Percentiles rank a stretch among this genome's conserved stretches.
Evolutionary conservation across 2,797 vertebrate species (phyloP).

Genomic region (Leptatherina wallacei): DNA sequence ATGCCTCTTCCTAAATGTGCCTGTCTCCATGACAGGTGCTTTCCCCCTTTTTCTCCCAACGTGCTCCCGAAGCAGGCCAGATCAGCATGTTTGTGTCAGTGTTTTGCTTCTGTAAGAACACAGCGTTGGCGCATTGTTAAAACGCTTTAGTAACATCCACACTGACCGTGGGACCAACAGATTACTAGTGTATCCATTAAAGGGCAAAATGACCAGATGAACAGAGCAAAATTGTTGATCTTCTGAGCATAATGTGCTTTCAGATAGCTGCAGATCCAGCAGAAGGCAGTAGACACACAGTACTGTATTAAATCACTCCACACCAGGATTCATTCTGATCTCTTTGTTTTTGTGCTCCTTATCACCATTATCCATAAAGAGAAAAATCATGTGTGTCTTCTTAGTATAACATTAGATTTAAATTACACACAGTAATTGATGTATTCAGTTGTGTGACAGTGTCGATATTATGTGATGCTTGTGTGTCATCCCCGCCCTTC

Average conservation of each 20-base stretch:
- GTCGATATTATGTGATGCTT: slow-evolving; percentile 75
- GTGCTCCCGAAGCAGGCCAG: slow-evolving; percentile 35
- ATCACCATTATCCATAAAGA: slow-evolving; percentile 52
- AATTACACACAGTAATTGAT: slow-evolving; percentile 57
- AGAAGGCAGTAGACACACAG: slow-evolving; percentile 42
- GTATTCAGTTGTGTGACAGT: slow-evolving; percentile 74
- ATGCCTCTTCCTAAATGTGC: slow-evolving; percentile 23
- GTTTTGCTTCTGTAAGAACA: slow-evolving; percentile 68
- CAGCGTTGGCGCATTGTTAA: slow-evolving; percentile 41
- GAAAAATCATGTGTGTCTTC: slow-evolving; percentile 63
- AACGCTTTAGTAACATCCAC: slow-evolving; percentile 52
- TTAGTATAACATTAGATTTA: slow-evolving; percentile 76
- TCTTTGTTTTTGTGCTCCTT: slow-evolving; percentile 64
- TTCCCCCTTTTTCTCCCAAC: neutral
- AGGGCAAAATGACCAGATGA: slow-evolving; percentile 25
- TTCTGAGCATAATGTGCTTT: slow-evolving; percentile 30
- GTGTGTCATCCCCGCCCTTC: slow-evolving; percentile 57
- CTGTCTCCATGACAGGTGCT: slow-evolving; percentile 22
- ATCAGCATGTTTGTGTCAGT: slow-evolving; percentile 53
- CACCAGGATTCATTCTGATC: slow-evolving; percentile 47
- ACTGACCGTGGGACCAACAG: slow-evolving; percentile 55
- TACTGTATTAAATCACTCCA: slow-evolving; percentile 39
- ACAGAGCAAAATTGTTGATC: slow-evolving; percentile 3
- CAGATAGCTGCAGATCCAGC: slow-evolving; percentile 51
- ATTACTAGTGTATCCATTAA: slow-evolving; percentile 24